A percentile compares a stretch with the other conserved stretches of the same genome.
Conservation (phyloP, 2,113 vertebrate species). For the Meleagris gallopavo region DNA sequence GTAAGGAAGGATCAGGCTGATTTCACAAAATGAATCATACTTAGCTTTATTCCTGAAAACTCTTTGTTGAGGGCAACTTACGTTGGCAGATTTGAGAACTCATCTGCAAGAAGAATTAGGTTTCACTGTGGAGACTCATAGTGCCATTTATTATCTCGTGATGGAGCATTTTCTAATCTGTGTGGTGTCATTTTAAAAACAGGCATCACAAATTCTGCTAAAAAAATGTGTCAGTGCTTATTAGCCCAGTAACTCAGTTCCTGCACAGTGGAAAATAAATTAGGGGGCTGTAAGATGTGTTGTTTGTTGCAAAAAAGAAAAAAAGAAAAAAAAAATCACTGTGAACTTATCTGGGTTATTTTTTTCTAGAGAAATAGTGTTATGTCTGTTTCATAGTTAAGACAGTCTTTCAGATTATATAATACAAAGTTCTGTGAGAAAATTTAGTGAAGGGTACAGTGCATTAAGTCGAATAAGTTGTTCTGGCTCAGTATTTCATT, state of each 20-base stretch:
- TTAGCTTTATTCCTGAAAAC: constrained; percentile 3
- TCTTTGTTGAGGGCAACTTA: not conserved
- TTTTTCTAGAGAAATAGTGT: not conserved
- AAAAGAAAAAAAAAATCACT: not conserved
- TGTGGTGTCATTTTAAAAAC: constrained; percentile 43
- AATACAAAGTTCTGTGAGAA: not conserved
- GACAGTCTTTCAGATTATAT: not conserved
- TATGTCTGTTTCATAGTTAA: not conserved
- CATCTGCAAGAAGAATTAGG: constrained; percentile 53
- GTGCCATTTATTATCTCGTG: constrained; percentile 47
- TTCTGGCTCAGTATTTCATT: not conserved
- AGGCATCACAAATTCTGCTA: constrained; percentile 27
- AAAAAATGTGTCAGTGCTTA: constrained; percentile 28
- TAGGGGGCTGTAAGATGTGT: not conserved
- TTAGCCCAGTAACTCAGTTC: constrained; percentile 11
- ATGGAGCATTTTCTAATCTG: constrained; percentile 57
- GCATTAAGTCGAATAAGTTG: not conserved
- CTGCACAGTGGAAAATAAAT: not conserved
- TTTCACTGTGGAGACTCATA: constrained; percentile 18
- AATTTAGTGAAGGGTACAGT: not conserved
- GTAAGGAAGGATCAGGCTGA: not conserved
- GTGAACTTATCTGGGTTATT: not conserved
- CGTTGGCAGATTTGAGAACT: constrained; percentile 1
- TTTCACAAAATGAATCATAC: not conserved
- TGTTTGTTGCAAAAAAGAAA: not conserved